These are phyloP conservation scores for Petaurus breviceps DNA, from an alignment of 2,113 vertebrate species.

Conservation along the genomic window DNA sequence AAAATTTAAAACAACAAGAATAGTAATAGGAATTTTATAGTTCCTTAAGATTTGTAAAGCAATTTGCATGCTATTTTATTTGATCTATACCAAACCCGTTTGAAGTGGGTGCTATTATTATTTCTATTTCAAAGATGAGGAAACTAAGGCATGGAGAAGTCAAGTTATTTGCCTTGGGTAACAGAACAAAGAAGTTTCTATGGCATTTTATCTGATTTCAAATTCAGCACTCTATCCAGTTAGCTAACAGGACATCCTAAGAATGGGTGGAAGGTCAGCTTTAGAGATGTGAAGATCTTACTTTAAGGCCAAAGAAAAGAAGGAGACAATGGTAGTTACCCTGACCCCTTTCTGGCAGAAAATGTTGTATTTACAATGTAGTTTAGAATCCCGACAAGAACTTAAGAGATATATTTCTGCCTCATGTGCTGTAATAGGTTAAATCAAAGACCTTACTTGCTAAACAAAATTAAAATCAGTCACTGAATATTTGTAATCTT, in stretches of 20 bases:
- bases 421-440: not conserved
- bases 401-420: not conserved
- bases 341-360: not conserved
- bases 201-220: not conserved
- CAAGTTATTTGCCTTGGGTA: not conserved
- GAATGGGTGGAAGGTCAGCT: not conserved
- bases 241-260: not conserved
- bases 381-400: not conserved
- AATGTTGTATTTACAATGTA: not conserved
- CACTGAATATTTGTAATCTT: not conserved
- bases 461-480: not conserved
- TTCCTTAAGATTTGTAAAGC: not conserved
- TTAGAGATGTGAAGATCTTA: not conserved
- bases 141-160: not conserved
- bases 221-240: not conserved
- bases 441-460: not conserved
- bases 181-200: not conserved
- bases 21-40: not conserved
- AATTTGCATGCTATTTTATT: not conserved
- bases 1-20: not conserved
- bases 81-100: not conserved
- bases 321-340: not conserved
- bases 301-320: not conserved
- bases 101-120: not conserved
- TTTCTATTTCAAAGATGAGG: not conserved